Evolutionary conservation across 2,888 invertebrate species (phyloP).

Genomic region (Drosophila kambysellisi): DNA sequence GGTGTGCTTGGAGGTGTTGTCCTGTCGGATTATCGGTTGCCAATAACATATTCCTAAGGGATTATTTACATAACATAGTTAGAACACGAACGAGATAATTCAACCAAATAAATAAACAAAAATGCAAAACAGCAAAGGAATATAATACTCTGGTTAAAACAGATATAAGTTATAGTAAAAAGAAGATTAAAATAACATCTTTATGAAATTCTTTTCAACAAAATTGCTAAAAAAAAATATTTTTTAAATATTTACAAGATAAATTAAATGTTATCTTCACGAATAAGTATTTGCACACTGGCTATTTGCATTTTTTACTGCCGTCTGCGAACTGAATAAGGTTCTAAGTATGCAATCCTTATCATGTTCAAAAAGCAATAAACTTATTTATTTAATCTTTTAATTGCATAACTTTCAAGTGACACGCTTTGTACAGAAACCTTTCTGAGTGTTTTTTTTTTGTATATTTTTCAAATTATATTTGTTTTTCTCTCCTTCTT

Average conservation of each 20-base stretch:
- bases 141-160: not conserved
- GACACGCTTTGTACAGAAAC: not conserved
- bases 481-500: not conserved
- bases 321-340: not conserved
- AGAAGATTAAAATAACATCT: not conserved
- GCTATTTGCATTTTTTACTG: not conserved
- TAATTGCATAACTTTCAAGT: slow-evolving; percentile 34
- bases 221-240: not conserved
- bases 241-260: not conserved
- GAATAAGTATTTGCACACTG: not conserved
- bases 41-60: not conserved
- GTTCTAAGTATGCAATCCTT: slow-evolving; percentile 2
- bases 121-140: not conserved
- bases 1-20: not conserved
- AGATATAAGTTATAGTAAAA: not conserved
- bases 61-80: too few species aligned
- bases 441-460: not conserved
- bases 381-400: slow-evolving; percentile 36
- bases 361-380: not conserved
- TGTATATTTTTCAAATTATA: not conserved
- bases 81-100: not conserved
- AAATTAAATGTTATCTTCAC: not conserved
- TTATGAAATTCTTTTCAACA: not conserved
- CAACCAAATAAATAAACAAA: not conserved
- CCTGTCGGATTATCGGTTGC: not conserved